Evolutionary conservation across 2,797 vertebrate species (phyloP), one percentile per base, ranked within the genome.

Genomic region (Echiichthys vipera): DNA sequence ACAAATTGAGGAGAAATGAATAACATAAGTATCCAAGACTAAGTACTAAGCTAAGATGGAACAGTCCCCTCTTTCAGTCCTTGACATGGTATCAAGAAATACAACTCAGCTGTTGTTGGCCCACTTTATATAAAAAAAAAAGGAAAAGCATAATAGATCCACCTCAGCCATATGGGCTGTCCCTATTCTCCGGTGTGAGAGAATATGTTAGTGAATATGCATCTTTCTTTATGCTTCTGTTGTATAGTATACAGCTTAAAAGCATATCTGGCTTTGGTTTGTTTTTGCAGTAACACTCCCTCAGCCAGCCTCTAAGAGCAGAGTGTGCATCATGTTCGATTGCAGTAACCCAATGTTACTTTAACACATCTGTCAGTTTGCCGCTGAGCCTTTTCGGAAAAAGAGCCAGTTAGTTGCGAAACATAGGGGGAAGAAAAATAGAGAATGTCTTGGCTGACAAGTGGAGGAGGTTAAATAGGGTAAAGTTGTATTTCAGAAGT

Each of bases 281-380:
- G 7, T 74, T 68, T 74, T 62, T 34, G 59, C n/a, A 37, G 40
- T 51, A 49, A 15, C 2, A 3, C n/a, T 81, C 39, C 27, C 39
- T 65, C 45, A 56, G 43, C 29, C 42, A 61, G 46, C 43, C 30
- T 53, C 25, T 30, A 32, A 10, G 61, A 76, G 46, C 45, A 64
- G 24, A 50, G 30, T 46, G 54, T 50, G 47, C 47, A 64, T 72
- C 68, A 55, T 85, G 73, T 80, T 81, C 57, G 61, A 45, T 65
- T 62, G 78, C 61, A 72, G 71, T 65, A 73, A 59, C 61, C 51
- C 11, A 0, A 22, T 3, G 12, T 27, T 70, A 29, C 66, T 42
- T 57, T 20, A 65, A 72, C 81, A 78, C 65, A 65, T 77, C 74
- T 84, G 80, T 81, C 84, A 84, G 47, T 61, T 64, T 66, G 64